These are phyloP conservation scores for Tarsius wallacei DNA, from an alignment of 2,797 vertebrate genomes.

Conservation along the genomic window DNA sequence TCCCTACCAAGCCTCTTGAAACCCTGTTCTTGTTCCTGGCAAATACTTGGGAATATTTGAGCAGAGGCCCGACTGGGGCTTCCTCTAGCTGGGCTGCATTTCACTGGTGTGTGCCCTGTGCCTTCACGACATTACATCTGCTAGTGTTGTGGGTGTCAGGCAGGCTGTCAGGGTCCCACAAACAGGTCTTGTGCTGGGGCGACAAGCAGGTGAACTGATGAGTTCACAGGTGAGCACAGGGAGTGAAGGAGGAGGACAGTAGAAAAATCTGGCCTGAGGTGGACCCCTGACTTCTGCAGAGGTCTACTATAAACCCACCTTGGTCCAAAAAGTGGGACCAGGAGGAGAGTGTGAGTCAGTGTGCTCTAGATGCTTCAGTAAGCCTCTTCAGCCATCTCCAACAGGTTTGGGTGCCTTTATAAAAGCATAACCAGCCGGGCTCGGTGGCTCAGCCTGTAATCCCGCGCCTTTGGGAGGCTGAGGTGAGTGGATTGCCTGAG, in stretches of 20 bases:
- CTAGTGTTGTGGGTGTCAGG: not conserved
- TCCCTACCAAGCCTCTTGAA: not conserved
- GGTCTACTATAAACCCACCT: not conserved
- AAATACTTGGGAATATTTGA: constrained; percentile 10
- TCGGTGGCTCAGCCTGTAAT: no score
- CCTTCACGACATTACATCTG: no score
- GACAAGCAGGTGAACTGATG: not conserved
- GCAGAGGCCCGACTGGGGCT: not conserved
- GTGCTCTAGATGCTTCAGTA: not conserved
- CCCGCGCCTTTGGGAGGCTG: no score
- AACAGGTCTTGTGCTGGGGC: not conserved
- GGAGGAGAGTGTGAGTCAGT: not conserved
- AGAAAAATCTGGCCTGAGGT: not conserved
- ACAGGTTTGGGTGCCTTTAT: not conserved
- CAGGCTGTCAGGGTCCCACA: not conserved
- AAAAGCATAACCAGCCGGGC: not conserved
- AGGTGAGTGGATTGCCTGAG: no score
- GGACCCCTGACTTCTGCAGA: not conserved
- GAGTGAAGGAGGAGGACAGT: not conserved
- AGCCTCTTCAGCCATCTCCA: not conserved
- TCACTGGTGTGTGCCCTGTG: not conserved
- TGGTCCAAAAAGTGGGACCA: not conserved
- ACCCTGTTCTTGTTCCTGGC: constrained; percentile 8
- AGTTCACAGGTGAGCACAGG: not conserved
- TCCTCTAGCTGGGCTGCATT: not conserved